These are phyloP conservation scores for Brachyalestes nurse DNA, from an alignment of 2,797 vertebrate genomes.

Conservation along the genomic window DNA sequence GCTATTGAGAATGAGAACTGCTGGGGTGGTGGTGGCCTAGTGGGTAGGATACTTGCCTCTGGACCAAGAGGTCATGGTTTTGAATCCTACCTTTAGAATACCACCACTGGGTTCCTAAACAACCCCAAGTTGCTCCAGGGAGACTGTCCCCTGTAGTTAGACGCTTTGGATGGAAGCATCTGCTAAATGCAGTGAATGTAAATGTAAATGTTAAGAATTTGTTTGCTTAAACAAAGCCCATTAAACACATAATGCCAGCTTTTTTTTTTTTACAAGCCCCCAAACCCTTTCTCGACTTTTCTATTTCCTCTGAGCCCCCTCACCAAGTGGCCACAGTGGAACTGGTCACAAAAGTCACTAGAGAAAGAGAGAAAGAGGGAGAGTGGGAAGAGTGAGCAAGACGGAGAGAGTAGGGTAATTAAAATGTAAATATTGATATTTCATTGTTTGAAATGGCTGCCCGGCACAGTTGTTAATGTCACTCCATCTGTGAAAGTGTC, in stretches of 20 bases:
- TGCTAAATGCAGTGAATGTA: no score
- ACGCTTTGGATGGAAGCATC: no score
- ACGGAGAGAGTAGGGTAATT: conserved; percentile 95
- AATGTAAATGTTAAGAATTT: no score
- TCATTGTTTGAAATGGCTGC: conserved; percentile 99
- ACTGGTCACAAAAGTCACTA: conserved; percentile 9
- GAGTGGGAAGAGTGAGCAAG: conserved; percentile 53
- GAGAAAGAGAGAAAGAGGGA: conserved; percentile 72
- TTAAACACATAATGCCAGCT: conserved; percentile 29
- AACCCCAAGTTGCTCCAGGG: no score
- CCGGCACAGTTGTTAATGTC: conserved; percentile 97
- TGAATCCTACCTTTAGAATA: no score
- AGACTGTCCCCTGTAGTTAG: no score
- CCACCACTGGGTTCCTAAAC: no score
- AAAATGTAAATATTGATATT: conserved; percentile 99
- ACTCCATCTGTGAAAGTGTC: conserved; percentile 97
- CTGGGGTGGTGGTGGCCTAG: no score
- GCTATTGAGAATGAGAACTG: no score
- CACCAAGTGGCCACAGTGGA: background rate
- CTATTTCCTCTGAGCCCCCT: conserved; percentile 23
- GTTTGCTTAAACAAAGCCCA: background rate
- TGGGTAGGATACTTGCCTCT: no score
- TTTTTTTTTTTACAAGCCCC: conserved; percentile 65
- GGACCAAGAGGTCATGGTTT: no score
- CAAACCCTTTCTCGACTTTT: background rate